These are phyloP conservation scores for Manis javanica DNA, from an alignment of 2,797 vertebrate genomes.

Conservation along the genomic window DNA sequence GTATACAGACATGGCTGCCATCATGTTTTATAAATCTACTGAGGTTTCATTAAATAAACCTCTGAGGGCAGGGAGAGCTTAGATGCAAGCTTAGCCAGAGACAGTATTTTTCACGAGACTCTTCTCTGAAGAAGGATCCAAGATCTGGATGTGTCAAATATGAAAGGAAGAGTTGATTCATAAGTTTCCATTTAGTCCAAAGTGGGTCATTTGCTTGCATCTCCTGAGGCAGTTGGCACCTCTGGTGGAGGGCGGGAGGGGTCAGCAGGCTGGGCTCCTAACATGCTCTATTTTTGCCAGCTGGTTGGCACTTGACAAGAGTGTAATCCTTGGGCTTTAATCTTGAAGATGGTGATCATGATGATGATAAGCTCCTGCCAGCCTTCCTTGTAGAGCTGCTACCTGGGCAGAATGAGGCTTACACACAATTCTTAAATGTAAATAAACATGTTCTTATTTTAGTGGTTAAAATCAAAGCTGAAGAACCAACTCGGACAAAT, in stretches of 20 bases:
- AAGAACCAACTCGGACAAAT: not conserved
- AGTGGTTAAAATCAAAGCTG: not conserved
- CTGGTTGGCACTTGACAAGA: accelerated
- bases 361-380: not conserved
- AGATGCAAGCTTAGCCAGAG: not conserved
- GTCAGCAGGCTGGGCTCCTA: not conserved
- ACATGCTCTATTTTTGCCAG: not conserved
- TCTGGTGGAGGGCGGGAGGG: not conserved
- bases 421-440: not conserved
- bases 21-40: not conserved
- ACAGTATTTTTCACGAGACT: not conserved
- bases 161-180: not conserved
- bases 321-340: not conserved
- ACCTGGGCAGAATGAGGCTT: not conserved
- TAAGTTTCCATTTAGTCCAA: not conserved
- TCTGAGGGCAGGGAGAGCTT: not conserved
- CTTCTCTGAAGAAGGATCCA: slow-evolving; percentile 28
- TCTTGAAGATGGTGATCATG: not conserved
- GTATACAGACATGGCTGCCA: not conserved
- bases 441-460: not conserved
- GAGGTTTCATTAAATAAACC: not conserved
- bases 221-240: not conserved
- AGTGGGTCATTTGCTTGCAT: not conserved
- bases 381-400: not conserved
- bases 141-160: not conserved